phyloP scores from a whole-genome alignment of 2,888 invertebrate species.

The Chloroclystis v-ata region DNA sequence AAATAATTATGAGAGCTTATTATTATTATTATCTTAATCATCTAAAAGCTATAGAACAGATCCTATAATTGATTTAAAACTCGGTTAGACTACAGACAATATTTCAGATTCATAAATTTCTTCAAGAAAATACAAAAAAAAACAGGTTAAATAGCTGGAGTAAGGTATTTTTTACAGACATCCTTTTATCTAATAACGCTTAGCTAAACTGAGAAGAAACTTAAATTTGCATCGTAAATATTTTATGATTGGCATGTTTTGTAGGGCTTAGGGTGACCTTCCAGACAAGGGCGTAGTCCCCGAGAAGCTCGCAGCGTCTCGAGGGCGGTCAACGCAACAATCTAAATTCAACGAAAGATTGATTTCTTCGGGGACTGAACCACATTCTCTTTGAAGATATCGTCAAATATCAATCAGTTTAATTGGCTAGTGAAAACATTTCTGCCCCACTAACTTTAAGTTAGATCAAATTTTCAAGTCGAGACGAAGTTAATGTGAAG shows the following conservation, averaged over 20 bases:
- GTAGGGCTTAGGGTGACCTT: slow-evolving; percentile 16
- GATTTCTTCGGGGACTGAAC: slow-evolving; percentile 33
- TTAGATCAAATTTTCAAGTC: neutral
- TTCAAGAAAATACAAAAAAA: too few species aligned
- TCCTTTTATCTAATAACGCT: too few species aligned
- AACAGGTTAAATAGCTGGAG: too few species aligned
- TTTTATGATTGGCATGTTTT: slow-evolving; percentile 26
- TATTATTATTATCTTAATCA: too few species aligned
- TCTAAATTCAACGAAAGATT: slow-evolving; percentile 27
- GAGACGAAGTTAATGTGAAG: neutral
- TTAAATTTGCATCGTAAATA: slow-evolving; percentile 30
- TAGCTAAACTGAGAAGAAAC: too few species aligned
- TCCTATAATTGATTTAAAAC: too few species aligned
- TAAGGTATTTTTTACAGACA: too few species aligned
- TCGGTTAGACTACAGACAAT: too few species aligned
- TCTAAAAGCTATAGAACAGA: too few species aligned
- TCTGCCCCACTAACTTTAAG: neutral
- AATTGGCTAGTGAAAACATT: neutral
- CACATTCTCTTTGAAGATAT: slow-evolving; percentile 13
- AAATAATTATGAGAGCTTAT: too few species aligned
- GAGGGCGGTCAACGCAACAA: slow-evolving; percentile 22
- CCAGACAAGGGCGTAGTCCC: neutral
- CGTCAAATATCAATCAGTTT: slow-evolving; percentile 7
- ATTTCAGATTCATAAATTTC: too few species aligned
- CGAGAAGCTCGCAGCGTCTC: slow-evolving; percentile 24